Evolutionary conservation across 2,113 vertebrate genomes (phyloP).

Genomic region (Daphoenositta chrysoptera): DNA sequence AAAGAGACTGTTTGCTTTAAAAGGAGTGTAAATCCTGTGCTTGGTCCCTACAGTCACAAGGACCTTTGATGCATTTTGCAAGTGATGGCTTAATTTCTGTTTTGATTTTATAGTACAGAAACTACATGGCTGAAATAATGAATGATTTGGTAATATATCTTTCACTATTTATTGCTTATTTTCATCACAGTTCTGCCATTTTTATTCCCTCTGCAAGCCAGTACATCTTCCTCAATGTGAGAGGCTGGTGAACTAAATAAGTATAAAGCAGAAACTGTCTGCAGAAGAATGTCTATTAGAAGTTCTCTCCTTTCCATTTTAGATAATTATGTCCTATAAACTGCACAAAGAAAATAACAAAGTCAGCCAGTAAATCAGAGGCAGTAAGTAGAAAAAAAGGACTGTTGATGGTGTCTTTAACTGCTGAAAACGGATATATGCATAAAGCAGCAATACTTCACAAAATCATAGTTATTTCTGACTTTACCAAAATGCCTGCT

Average conservation of each 20-base stretch:
- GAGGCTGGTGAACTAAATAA: conserved; percentile 10
- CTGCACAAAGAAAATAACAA: conserved; percentile 28
- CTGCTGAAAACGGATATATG: neutral
- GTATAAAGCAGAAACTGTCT: conserved; percentile 14
- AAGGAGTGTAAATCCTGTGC: neutral
- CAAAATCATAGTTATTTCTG: conserved; percentile 1
- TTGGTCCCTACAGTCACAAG: neutral
- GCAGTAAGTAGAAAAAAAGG: neutral
- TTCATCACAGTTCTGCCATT: conserved; percentile 36
- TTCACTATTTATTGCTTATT: conserved; percentile 21
- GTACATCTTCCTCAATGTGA: conserved; percentile 10
- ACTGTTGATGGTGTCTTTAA: conserved; percentile 13
- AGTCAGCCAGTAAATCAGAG: conserved; percentile 47
- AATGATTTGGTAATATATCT: neutral
- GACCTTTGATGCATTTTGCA: conserved; percentile 26
- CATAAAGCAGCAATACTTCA: neutral
- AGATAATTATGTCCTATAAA: conserved; percentile 26
- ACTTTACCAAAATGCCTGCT: conserved; percentile 19
- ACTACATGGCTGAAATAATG: conserved; percentile 24
- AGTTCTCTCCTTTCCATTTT: neutral
- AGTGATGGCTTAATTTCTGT: conserved; percentile 25
- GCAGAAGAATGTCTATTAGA: conserved; percentile 1
- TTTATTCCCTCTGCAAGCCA: conserved; percentile 22
- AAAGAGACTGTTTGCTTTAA: conserved; percentile 11
- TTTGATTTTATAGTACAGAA: conserved; percentile 39